Evolutionary conservation across 2,113 vertebrate genomes (phyloP).

Genomic region (Coturnix japonica): DNA sequence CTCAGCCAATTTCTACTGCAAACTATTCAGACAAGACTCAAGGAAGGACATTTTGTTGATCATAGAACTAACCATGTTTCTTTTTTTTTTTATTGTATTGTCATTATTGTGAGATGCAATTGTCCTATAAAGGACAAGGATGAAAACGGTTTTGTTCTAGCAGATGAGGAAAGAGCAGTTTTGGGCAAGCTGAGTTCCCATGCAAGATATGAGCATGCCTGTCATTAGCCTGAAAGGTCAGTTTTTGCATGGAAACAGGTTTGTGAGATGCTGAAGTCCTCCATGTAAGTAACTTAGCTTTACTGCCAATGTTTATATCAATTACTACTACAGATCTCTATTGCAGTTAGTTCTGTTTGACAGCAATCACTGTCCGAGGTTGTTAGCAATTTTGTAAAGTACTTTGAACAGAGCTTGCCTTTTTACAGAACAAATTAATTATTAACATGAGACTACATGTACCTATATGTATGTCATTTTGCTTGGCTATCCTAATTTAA

Average conservation of each 20-base stretch:
- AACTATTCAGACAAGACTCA: background rate
- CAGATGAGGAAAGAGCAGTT: background rate
- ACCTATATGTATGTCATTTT: background rate
- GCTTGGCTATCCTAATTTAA: background rate
- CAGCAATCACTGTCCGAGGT: constrained; percentile 9
- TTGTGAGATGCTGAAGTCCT: constrained; percentile 50
- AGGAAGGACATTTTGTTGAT: constrained; percentile 14
- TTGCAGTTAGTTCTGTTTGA: constrained; percentile 37
- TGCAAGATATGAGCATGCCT: background rate
- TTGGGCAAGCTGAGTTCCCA: background rate
- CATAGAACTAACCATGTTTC: constrained; percentile 2
- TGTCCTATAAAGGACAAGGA: background rate
- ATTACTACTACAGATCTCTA: constrained; percentile 35
- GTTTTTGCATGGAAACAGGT: constrained; percentile 54
- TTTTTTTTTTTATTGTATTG: background rate
- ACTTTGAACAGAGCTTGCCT: constrained; percentile 48
- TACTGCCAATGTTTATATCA: constrained; percentile 59
- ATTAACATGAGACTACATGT: background rate
- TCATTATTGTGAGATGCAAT: background rate
- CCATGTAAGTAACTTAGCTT: constrained; percentile 29
- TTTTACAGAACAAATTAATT: constrained; percentile 51
- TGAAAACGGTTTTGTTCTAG: background rate
- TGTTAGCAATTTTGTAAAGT: constrained; percentile 37
- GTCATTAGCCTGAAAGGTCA: constrained; percentile 56
- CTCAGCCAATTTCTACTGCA: constrained; percentile 6